Conservation (phyloP, 2,797 vertebrate species). For the Arremon brunneinucha region DNA sequence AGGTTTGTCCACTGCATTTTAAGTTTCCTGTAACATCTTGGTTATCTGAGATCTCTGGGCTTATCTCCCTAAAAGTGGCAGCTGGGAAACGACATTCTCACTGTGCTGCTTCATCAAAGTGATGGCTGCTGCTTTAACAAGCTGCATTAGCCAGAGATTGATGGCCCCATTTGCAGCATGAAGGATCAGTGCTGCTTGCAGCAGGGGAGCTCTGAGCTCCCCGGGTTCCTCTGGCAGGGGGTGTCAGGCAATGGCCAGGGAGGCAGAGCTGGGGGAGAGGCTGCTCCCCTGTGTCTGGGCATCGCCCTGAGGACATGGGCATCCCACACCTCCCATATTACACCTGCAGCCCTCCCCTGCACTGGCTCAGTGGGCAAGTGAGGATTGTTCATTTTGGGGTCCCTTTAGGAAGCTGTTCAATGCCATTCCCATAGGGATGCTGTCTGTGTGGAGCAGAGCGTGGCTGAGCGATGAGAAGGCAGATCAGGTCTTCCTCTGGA, state of each 20-base stretch:
- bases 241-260: not conserved
- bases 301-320: not conserved
- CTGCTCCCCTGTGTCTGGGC: not conserved
- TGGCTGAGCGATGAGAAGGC: not conserved
- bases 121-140: not conserved
- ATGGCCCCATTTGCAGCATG: not conserved
- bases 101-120: not conserved
- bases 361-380: not conserved
- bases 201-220: not conserved
- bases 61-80: not conserved
- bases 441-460: not conserved
- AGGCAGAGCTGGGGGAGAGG: not conserved
- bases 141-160: not conserved
- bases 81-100: not conserved
- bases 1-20: not conserved
- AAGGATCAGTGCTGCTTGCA: not conserved
- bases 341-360: not conserved
- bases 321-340: not conserved
- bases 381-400: not conserved
- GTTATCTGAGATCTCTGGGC: not conserved
- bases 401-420: not conserved
- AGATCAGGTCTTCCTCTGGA: not conserved
- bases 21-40: not conserved
- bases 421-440: accelerated
- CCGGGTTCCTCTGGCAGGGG: not conserved